These are phyloP conservation scores for Dolomedes plantarius DNA, from an alignment of 2,888 invertebrate genomes.

Conservation along the genomic window DNA sequence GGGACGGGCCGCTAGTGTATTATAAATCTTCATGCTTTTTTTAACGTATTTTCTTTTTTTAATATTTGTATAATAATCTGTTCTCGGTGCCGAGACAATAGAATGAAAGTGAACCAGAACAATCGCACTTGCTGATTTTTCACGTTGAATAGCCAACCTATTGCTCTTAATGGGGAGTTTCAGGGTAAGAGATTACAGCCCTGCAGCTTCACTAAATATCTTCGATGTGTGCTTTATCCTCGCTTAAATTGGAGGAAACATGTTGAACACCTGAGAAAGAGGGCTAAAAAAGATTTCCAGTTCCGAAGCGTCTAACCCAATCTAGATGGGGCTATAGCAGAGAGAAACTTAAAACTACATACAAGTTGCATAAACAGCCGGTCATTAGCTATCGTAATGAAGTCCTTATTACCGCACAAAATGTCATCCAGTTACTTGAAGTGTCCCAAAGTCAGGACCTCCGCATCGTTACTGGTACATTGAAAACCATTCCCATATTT, in stretches of 20 bases:
- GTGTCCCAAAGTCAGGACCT: not conserved
- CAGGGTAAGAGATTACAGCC: not conserved
- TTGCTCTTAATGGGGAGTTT: not conserved
- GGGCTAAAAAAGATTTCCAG: not conserved
- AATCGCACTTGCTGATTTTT: too few species aligned
- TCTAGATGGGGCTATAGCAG: not conserved
- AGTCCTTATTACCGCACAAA: not conserved
- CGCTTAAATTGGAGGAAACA: not conserved
- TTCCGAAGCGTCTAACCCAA: not conserved
- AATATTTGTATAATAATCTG: too few species aligned
- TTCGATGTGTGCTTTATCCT: not conserved
- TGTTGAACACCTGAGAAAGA: not conserved
- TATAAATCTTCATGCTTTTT: too few species aligned
- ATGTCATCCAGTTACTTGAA: not conserved
- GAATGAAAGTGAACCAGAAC: not conserved
- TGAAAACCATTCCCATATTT: not conserved
- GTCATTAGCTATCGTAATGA: not conserved
- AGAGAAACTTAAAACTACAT: not conserved
- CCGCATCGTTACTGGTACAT: not conserved
- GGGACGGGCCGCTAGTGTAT: too few species aligned
- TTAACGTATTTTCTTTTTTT: too few species aligned
- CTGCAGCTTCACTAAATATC: not conserved
- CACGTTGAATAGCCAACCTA: slow-evolving; percentile 4
- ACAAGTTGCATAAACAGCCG: not conserved
- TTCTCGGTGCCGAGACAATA: not conserved